Evolutionary conservation across 2,113 vertebrate species (phyloP).

Genomic region (Oceanodroma tethys): DNA sequence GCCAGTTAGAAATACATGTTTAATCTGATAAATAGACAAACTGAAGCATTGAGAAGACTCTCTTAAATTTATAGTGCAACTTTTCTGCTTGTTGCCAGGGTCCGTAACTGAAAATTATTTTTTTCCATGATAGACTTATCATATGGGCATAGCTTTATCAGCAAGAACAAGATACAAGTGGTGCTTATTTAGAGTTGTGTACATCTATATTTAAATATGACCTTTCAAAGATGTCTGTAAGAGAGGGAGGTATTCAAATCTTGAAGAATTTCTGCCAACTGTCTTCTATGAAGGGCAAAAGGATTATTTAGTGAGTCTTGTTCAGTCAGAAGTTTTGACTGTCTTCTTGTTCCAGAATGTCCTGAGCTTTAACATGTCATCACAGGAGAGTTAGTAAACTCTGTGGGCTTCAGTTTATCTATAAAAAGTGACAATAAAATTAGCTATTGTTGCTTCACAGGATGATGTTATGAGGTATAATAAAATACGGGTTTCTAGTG

Average conservation of each 20-base stretch:
- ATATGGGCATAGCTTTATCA: not conserved
- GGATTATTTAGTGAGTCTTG: not conserved
- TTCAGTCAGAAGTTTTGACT: not conserved
- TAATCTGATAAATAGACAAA: not conserved
- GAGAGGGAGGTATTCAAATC: not conserved
- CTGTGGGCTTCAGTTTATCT: not conserved
- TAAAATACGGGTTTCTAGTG: not conserved
- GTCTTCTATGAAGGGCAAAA: not conserved
- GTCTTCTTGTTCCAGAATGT: not conserved
- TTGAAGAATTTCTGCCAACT: slow-evolving; percentile 5
- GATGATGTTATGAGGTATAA: not conserved
- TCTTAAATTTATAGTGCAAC: not conserved
- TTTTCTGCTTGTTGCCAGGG: not conserved
- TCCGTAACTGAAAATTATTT: not conserved
- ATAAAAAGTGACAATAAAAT: not conserved
- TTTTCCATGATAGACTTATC: not conserved
- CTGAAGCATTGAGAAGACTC: not conserved
- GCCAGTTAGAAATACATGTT: not conserved
- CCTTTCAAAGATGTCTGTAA: not conserved
- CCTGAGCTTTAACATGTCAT: not conserved
- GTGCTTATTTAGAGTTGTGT: not conserved
- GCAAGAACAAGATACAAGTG: not conserved
- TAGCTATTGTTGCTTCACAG: not conserved
- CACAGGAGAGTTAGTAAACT: not conserved
- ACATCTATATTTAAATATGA: slow-evolving; percentile 8